phyloP scores from a whole-genome alignment of 2,113 vertebrate species.

The Porphyrio hochstetteri region DNA sequence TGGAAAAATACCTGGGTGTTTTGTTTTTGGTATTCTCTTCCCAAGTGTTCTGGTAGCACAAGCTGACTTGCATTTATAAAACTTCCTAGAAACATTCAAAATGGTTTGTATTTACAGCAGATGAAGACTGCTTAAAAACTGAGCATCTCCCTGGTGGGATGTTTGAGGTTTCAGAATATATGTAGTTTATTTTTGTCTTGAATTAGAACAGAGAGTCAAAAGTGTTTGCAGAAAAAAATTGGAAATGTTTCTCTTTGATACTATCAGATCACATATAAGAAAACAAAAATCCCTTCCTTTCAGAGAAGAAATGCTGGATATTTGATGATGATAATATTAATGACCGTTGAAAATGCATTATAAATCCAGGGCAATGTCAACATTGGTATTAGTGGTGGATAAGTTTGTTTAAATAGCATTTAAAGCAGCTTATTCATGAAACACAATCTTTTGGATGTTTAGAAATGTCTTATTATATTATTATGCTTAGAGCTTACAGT shows the following conservation, averaged over 20 bases:
- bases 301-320: constrained; percentile 7
- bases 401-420: constrained; percentile 45
- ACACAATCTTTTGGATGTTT: constrained; percentile 34
- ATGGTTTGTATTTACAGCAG: not conserved
- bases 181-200: constrained; percentile 2
- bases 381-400: not conserved
- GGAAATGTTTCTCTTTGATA: not conserved
- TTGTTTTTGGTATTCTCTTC: not conserved
- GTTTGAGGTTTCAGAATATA: not conserved
- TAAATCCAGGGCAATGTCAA: constrained; percentile 20
- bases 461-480: constrained; percentile 33
- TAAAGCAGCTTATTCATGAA: constrained; percentile 37
- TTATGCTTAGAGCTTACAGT: constrained; percentile 7
- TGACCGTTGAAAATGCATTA: constrained; percentile 17
- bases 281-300: not conserved
- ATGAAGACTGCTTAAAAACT: not conserved
- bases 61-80: not conserved
- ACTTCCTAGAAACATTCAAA: not conserved
- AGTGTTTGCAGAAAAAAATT: not conserved
- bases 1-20: not conserved
- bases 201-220: not conserved
- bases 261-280: not conserved
- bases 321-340: constrained; percentile 19
- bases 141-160: not conserved
- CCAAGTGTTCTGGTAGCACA: not conserved